Evolutionary conservation across 1,140 invertebrate species (phyloP), one percentile per base, ranked within the genome.

Genomic region (Drosophila quadrilineata): DNA sequence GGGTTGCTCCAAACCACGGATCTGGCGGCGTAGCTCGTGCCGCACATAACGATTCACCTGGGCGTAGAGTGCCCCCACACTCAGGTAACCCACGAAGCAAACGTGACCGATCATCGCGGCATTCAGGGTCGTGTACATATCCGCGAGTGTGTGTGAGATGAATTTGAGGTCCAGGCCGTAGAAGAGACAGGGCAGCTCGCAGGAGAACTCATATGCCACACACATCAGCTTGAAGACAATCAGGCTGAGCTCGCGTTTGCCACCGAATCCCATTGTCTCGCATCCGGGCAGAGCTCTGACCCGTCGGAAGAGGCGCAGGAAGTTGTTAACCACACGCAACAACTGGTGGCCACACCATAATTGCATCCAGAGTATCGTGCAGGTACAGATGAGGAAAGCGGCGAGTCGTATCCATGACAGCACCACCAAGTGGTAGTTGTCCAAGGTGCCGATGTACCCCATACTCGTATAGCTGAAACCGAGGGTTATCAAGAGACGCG

Each of bases 51-150:
- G 33, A 41, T 85, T 85, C 0, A 56, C 21, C 48, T 79, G 74
- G 12, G 58, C 57, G 6, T 79, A 85, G 1, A 85, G 52, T 3
- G 71, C 80, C 2, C 74, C 79, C 14, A 85, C 28, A n/a, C 63
- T 71, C 3, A 85, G 67, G n/a, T 62, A 85, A 1, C 79, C 80
- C 19, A 75, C 38, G 3, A 85, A 85, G 3, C 63, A 65, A n/a
- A 67, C 71, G 6, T 85, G 70, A 2, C 70, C 14, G 17, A 85
- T 71, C 71, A 85, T 74, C 5, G 36, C 6, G 0, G 58, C 36
- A 8, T 53, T 58, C 0, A 71, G 14, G 3, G 49, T 24, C 2
- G 56, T 26, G 10, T 69, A 40, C 1, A 66, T 48, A 0, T 85
- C 63, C 8, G 49, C 29, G 1, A 66, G 0, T 2, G 35, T 3